Evolutionary conservation across 2,888 invertebrate species (phyloP).

Genomic region (Tetragonisca angustula): DNA sequence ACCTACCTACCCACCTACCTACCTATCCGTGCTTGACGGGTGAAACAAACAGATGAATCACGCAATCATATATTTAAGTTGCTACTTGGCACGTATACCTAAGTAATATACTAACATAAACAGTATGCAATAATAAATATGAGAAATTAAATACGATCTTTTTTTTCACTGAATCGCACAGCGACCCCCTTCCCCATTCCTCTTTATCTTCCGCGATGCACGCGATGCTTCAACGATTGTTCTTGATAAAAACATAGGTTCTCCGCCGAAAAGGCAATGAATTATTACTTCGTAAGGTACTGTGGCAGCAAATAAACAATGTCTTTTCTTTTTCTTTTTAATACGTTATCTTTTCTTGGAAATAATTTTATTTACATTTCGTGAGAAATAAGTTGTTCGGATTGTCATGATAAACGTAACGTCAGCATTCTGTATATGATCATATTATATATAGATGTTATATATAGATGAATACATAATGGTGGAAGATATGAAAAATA

Average conservation of each 20-base stretch:
- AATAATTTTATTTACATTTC: slow-evolving; percentile 57
- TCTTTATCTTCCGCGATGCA: slow-evolving; percentile 10
- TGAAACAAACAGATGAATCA: slow-evolving; percentile 82
- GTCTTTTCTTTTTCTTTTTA: slow-evolving; percentile 1
- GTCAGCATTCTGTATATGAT: not conserved
- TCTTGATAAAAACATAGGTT: slow-evolving; percentile 5
- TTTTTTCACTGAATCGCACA: slow-evolving; percentile 36
- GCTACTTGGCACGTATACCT: slow-evolving; percentile 84
- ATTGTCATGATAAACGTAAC: not conserved
- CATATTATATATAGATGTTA: slow-evolving; percentile 2
- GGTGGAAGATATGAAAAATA: slow-evolving; percentile 17
- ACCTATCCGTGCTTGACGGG: slow-evolving; percentile 76
- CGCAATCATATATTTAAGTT: slow-evolving; percentile 84
- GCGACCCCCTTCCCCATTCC: not conserved
- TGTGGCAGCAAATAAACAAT: not conserved
- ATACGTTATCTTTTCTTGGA: slow-evolving; percentile 24
- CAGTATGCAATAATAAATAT: slow-evolving; percentile 84
- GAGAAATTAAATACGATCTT: slow-evolving; percentile 74
- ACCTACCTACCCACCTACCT: slow-evolving; percentile 62
- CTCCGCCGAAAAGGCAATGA: not conserved
- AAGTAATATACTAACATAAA: slow-evolving; percentile 84
- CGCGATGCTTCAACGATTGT: not conserved
- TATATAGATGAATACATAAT: slow-evolving; percentile 1
- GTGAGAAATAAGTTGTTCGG: slow-evolving; percentile 42
- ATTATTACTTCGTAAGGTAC: not conserved